phyloP scores from a whole-genome alignment of 2,797 vertebrate genomes.

The Muraenolepis orangiensis region DNA sequence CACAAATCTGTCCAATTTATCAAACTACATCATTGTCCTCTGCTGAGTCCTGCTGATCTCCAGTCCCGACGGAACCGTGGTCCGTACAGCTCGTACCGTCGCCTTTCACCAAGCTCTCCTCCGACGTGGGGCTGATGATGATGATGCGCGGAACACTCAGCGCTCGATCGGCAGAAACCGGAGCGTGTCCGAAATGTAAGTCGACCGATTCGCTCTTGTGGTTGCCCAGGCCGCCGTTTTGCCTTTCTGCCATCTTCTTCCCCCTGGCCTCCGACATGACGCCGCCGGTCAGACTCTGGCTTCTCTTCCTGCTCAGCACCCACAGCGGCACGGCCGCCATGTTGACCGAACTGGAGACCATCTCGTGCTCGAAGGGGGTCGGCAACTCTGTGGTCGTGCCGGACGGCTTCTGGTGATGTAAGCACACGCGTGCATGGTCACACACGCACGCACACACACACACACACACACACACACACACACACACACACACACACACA shows the following conservation, averaged over 20 bases:
- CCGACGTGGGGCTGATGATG: constrained; percentile 78
- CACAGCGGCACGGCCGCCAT: constrained; percentile 56
- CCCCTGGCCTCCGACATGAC: constrained; percentile 22
- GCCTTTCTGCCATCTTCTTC: constrained; percentile 14
- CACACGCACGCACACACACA: no score
- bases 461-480: no score
- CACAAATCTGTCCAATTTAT: background rate
- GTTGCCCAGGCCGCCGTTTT: background rate
- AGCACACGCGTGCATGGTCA: no score
- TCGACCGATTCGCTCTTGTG: constrained; percentile 50
- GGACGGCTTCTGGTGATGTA: constrained; percentile 42
- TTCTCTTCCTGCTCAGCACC: constrained; percentile 51
- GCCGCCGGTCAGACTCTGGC: constrained; percentile 53
- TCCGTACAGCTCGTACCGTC: no score
- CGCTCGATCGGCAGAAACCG: background rate
- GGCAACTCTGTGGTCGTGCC: constrained; percentile 37
- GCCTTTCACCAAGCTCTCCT: constrained; percentile 69
- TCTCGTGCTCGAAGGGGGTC: constrained; percentile 48
- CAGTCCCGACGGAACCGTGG: no score
- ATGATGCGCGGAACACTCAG: constrained; percentile 72
- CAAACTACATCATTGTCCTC: background rate
- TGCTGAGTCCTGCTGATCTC: background rate
- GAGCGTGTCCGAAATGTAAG: constrained; percentile 31
- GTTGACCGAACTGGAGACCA: constrained; percentile 68
- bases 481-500: no score